Conservation (phyloP, 2,797 vertebrate genomes). For the Atherinosoma microstoma region DNA sequence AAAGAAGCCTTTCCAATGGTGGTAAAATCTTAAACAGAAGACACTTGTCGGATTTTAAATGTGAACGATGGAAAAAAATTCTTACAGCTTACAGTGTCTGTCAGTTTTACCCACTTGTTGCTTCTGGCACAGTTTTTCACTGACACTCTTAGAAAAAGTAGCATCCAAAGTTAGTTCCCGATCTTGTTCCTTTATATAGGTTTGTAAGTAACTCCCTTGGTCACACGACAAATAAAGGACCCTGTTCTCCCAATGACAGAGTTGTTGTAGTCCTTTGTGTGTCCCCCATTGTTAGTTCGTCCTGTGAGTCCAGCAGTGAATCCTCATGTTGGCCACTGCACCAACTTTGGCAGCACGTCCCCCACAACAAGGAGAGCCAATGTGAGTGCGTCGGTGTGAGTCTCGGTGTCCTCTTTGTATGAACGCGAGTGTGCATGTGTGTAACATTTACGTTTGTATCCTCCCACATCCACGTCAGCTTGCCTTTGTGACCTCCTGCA, state of each 20-base stretch:
- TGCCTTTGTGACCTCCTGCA: conserved; percentile 76
- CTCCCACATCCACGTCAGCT: conserved; percentile 74
- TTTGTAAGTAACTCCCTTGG: conserved; percentile 53
- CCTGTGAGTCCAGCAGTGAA: conserved; percentile 66
- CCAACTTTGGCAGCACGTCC: conserved; percentile 80
- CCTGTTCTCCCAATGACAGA: conserved; percentile 58
- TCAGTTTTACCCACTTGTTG: conserved; percentile 50
- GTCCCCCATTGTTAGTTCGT: conserved; percentile 69
- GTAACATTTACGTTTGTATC: conserved; percentile 57
- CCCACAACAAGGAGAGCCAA: conserved; percentile 62
- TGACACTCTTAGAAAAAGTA: conserved; percentile 23
- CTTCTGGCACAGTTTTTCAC: conserved; percentile 23
- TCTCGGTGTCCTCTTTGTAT: conserved; percentile 69
- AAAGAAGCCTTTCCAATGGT: conserved; percentile 18
- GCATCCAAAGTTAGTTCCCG: conserved; percentile 44
- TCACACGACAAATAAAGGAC: conserved; percentile 65
- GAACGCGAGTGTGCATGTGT: conserved; percentile 45
- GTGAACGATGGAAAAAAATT: conserved; percentile 17
- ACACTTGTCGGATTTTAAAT: conserved; percentile 22
- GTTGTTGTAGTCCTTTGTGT: conserved; percentile 75
- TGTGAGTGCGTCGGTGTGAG: conserved; percentile 49
- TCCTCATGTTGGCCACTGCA: conserved; percentile 75
- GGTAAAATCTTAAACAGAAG: conserved; percentile 9
- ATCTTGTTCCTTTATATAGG: conserved; percentile 30
- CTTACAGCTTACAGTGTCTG: conserved; percentile 27